Evolutionary conservation across 2,888 invertebrate species (phyloP), one percentile per base, ranked within the genome.

Genomic region (Pheosia tremula): DNA sequence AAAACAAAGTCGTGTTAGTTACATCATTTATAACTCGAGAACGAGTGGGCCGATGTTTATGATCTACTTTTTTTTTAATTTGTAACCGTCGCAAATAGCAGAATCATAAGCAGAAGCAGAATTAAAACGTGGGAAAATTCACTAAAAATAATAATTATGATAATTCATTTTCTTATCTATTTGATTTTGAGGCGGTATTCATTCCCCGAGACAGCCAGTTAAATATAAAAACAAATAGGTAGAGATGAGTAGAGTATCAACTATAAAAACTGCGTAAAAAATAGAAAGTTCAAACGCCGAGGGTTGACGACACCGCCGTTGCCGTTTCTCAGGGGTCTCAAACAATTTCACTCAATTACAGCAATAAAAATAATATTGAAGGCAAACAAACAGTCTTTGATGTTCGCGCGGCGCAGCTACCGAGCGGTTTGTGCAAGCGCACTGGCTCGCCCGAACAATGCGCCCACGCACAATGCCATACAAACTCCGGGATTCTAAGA

Each of bases 361-460:
- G 89, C 87, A 90, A 90, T 93, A 92, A 92, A 92, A 91, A 91
- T 91, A 88, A 93, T 93, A 90, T 89, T 90, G 88, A 87, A 89
- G 81, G 86, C 76, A 92, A 93, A 93, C 92, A 91, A 68, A 70
- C 58, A 57, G 66, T 69, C 88, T 92, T 93, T 92, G 90, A 91
- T 79, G 79, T 73, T 41, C 68, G 75, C 75, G 83, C 88, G 87
- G 87, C 39, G 74, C 81, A 73, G 93, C 93, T 93, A 93, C 93
- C 89, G 92, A 78, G 82, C 84, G 91, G 91, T 92, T 91, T 91
- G 90, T 91, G 91, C 93, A 93, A 92, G 86, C 83, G 86, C 72
- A 78, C 70, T 71, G 71, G 76, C 65, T 71, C 70, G 70, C 63
- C 58, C 61, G 64, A 83, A 91, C 90, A 91, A 91, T 88, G 84